phyloP scores from a whole-genome alignment of 2,888 invertebrate species.

The Chrysomela aeneicollis region DNA sequence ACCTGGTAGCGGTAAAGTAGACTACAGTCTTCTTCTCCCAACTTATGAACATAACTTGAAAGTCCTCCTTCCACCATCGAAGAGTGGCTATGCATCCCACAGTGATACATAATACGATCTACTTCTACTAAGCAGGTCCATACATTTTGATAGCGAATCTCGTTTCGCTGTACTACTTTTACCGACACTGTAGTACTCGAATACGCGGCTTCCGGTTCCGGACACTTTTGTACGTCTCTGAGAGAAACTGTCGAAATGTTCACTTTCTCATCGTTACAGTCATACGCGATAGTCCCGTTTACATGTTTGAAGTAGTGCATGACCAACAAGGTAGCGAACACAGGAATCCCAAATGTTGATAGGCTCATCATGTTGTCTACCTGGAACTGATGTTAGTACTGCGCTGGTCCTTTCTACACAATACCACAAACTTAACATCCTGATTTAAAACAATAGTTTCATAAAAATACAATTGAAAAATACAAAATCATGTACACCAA shows the following conservation, averaged over 20 bases:
- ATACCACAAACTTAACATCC: neutral
- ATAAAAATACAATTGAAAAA: no score
- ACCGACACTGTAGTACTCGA: neutral
- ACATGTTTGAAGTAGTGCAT: neutral
- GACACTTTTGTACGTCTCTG: no score
- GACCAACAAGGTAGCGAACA: neutral
- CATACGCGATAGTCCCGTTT: conserved; percentile 24
- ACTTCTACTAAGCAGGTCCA: no score
- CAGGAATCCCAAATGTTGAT: no score
- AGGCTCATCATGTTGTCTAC: neutral
- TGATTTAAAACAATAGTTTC: no score
- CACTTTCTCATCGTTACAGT: no score
- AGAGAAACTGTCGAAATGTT: no score
- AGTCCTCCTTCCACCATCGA: conserved; percentile 33
- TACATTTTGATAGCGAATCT: conserved; percentile 19
- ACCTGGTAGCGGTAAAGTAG: conserved; percentile 22
- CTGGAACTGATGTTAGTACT: neutral
- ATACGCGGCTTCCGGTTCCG: no score
- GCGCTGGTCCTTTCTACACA: neutral
- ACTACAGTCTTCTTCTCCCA: conserved; percentile 30
- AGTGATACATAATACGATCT: no score
- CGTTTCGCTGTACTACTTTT: conserved; percentile 21
- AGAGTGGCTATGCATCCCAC: conserved; percentile 33
- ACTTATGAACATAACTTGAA: conserved; percentile 21
- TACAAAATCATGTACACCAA: no score